Conservation (phyloP, 2,113 vertebrate species). For the Suricata suricatta region DNA sequence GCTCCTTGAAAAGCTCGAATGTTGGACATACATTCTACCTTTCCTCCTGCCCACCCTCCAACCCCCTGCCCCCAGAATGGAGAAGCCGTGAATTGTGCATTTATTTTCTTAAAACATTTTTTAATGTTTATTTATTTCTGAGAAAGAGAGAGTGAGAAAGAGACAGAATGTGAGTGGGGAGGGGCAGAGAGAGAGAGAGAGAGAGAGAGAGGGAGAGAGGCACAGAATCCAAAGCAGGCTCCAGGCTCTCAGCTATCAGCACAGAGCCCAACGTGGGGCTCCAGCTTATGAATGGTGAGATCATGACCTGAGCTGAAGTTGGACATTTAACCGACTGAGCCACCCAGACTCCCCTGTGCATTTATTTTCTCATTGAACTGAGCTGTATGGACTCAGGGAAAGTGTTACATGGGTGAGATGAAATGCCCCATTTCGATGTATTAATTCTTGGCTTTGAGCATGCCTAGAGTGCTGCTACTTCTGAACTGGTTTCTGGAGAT, state of each 20-base stretch:
- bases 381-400: background rate
- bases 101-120: background rate
- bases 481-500: background rate
- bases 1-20: background rate
- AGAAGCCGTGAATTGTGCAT: background rate
- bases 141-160: no score
- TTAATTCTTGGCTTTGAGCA: background rate
- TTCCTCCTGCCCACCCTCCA: background rate
- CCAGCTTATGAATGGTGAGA: no score
- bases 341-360: no score
- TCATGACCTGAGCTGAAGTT: no score
- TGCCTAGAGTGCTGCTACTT: background rate
- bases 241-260: no score
- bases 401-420: background rate
- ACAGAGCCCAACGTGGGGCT: no score
- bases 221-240: no score
- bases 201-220: no score
- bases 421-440: background rate
- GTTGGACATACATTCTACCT: background rate
- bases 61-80: background rate
- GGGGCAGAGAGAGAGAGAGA: no score
- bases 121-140: no score
- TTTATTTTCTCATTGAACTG: background rate
- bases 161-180: no score
- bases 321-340: no score